Conservation (phyloP, 2,113 vertebrate genomes). For the Sitta europaea region DNA sequence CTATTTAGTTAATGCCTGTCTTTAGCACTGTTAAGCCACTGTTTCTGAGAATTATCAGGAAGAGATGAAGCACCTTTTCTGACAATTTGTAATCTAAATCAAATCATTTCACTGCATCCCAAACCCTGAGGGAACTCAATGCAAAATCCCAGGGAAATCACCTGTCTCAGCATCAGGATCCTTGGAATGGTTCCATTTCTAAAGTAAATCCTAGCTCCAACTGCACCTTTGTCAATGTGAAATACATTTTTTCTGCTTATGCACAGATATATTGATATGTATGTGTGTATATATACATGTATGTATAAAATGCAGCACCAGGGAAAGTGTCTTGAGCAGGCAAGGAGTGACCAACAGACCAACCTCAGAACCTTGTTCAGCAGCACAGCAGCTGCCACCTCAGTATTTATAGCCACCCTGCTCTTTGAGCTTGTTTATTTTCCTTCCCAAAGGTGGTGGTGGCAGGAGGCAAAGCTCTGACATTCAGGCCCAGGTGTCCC, state of each 20-base stretch:
- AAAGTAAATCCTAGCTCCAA: neutral
- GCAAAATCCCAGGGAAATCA: neutral
- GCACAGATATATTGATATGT: neutral
- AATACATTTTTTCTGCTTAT: neutral
- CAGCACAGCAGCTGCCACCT: neutral
- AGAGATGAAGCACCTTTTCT: neutral
- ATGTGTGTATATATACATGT: no score
- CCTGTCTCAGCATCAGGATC: neutral
- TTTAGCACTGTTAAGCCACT: neutral
- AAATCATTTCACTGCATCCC: neutral
- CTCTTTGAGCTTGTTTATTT: slow-evolving; percentile 22
- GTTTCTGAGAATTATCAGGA: neutral
- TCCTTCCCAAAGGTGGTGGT: slow-evolving; percentile 3
- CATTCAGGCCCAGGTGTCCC: slow-evolving; percentile 29
- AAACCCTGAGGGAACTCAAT: neutral
- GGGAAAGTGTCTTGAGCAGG: neutral
- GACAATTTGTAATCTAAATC: neutral
- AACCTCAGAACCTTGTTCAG: neutral
- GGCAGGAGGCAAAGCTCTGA: slow-evolving; percentile 16
- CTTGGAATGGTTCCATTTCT: neutral
- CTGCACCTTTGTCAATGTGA: neutral
- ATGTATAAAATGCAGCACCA: neutral
- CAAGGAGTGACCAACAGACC: neutral
- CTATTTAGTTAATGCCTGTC: neutral
- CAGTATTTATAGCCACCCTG: slow-evolving; percentile 33